Conservation (phyloP, 2,888 invertebrate species). For the Tachina lurida region DNA sequence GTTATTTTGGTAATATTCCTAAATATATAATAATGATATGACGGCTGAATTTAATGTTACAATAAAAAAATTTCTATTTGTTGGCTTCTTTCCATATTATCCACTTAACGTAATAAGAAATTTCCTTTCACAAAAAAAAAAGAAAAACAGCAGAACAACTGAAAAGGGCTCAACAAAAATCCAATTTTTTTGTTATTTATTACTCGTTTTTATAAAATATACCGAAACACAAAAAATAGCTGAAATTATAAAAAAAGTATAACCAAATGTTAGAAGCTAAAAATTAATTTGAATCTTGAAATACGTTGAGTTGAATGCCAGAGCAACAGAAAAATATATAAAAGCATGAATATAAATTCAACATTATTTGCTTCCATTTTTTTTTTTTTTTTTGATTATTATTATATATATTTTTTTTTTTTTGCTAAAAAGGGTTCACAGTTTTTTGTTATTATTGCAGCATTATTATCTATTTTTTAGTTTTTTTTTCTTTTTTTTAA, state of each 20-base stretch:
- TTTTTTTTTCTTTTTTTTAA: slow-evolving; percentile 24
- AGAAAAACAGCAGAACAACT: slow-evolving; percentile 18
- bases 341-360: slow-evolving; percentile 42
- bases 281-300: slow-evolving; percentile 73
- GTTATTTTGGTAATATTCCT: slow-evolving; percentile 36
- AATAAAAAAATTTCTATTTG: slow-evolving; percentile 72
- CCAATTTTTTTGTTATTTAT: slow-evolving; percentile 43
- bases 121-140: slow-evolving; percentile 65
- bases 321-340: slow-evolving; percentile 42
- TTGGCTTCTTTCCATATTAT: slow-evolving; percentile 79
- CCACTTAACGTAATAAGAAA: slow-evolving; percentile 79
- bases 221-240: slow-evolving; percentile 15
- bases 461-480: slow-evolving; percentile 59
- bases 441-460: slow-evolving; percentile 43
- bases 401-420: slow-evolving; percentile 23
- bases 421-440: slow-evolving; percentile 66
- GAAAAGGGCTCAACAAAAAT: slow-evolving; percentile 42
- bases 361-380: slow-evolving; percentile 49
- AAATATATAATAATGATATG: slow-evolving; percentile 53
- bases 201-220: slow-evolving; percentile 58
- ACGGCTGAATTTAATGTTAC: slow-evolving; percentile 74
- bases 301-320: slow-evolving; percentile 67
- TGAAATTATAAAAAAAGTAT: slow-evolving; percentile 27
- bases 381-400: slow-evolving; percentile 38
- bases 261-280: slow-evolving; percentile 66